Percentiles rank a stretch among this genome's conserved stretches.
Evolutionary conservation across 2,113 vertebrate genomes (phyloP).

Genomic region (Spilogale gracilis): DNA sequence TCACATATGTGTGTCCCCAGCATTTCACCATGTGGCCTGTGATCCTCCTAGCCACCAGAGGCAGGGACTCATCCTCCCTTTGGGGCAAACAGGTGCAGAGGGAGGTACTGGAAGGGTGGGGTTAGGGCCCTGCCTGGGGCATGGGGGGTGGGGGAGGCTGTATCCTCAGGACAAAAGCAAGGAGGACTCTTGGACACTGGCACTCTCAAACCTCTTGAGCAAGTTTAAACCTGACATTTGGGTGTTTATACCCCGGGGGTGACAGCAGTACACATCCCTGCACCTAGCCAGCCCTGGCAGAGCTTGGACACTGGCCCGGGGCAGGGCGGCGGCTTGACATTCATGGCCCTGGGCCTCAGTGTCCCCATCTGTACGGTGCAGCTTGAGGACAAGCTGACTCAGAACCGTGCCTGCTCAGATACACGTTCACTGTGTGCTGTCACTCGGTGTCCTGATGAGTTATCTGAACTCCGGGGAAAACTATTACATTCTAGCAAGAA

Average conservation of each 20-base stretch:
- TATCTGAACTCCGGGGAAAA: slow-evolving; percentile 13
- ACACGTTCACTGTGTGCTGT: accelerated
- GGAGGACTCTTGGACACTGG: background rate
- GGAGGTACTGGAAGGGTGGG: background rate
- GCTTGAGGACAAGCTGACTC: background rate
- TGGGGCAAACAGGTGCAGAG: background rate
- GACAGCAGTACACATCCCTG: background rate
- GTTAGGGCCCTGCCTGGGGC: background rate
- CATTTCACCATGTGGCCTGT: background rate
- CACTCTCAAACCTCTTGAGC: background rate
- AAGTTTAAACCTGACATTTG: background rate
- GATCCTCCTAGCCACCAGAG: background rate
- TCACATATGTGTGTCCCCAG: background rate
- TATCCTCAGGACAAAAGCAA: background rate
- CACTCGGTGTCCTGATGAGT: background rate
- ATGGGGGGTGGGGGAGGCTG: background rate
- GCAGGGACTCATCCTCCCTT: background rate
- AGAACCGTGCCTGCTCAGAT: background rate
- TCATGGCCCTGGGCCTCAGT: background rate
- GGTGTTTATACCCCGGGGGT: background rate
- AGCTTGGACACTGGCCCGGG: background rate
- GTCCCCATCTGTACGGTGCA: background rate
- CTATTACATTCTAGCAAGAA: background rate
- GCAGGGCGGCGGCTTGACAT: background rate
- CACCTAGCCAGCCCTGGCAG: background rate